phyloP scores from a whole-genome alignment of 2,797 vertebrate genomes.

The Rhinella marina region DNA sequence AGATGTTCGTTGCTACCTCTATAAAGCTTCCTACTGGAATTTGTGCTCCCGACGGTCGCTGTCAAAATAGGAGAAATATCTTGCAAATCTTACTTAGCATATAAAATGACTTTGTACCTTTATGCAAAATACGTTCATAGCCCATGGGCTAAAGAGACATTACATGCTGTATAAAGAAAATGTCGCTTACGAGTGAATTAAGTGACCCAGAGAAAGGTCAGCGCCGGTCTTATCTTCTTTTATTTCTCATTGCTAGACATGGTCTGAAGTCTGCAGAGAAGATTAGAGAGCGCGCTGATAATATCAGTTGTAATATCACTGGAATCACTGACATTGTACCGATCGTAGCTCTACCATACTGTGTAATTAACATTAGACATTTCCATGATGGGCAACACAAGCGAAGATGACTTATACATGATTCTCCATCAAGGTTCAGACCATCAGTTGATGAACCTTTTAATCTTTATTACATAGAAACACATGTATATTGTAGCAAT shows the following conservation, averaged over 20 bases:
- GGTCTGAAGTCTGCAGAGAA: not conserved
- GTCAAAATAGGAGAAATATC: slow-evolving; percentile 46
- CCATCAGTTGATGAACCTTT: not conserved
- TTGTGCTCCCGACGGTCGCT: slow-evolving; percentile 53
- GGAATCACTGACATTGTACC: not conserved
- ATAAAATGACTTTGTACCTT: slow-evolving; percentile 56
- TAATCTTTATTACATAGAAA: slow-evolving; percentile 9
- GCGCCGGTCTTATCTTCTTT: not conserved
- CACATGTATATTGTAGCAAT: not conserved
- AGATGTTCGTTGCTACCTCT: slow-evolving; percentile 45
- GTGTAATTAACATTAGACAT: not conserved
- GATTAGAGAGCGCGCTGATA: slow-evolving; percentile 7
- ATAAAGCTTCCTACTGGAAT: slow-evolving; percentile 18
- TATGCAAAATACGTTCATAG: slow-evolving; percentile 45
- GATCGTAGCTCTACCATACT: not conserved
- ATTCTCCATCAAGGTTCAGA: no score
- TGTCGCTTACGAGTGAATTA: slow-evolving; percentile 55
- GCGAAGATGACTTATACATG: not conserved
- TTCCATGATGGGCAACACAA: not conserved
- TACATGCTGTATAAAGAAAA: slow-evolving; percentile 53
- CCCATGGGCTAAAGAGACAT: slow-evolving; percentile 57
- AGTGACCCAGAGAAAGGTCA: slow-evolving; percentile 59
- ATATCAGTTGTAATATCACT: slow-evolving; percentile 24
- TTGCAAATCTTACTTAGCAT: slow-evolving; percentile 50
- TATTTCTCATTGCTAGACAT: not conserved